Evolutionary conservation across 2,797 vertebrate species (phyloP), one percentile per base, ranked within the genome.

Genomic region (Halcyon badia): DNA sequence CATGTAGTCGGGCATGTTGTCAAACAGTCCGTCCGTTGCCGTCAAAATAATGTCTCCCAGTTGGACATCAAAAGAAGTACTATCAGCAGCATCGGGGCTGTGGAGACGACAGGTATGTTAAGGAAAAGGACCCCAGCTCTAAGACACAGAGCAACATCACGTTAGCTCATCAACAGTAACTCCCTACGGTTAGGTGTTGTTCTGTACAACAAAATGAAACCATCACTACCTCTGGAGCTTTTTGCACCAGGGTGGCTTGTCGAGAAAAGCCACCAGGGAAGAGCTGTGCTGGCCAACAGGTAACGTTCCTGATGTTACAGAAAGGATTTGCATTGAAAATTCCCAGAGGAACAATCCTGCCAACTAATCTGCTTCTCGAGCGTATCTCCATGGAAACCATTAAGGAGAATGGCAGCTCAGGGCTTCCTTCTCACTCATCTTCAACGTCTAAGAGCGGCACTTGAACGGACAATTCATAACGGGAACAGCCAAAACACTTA

Each of bases 1-100:
- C 99, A 99, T 99, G 94, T 99, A 99, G 97, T 99, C 99, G 5
- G 99, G 99, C 99, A 99, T 99, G 98, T 99, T 99, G 98, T 99
- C 99, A 51, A 99, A 99, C n/a, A 99, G 99, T 9, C 99, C 99
- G 2, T 99, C 99, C 4, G 99, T 99, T 10, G 99, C 99, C 0
- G 99, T 99, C 94, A 99, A 98, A 96, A 99, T 99, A 96, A 99
- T 99, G 97, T 99, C 99, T 71, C 99, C 99, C 8, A 99, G 98
- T 98, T 99, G 99, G 70, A 99, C 99, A 60, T 99, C 99, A 52
- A 99, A 99, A 78, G 99, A 99, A 2, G 99, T 99, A 94, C 99
- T 99, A 97, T 99, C 99, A 10, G 99, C 99, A 42, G 99, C 99
- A 4, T 99, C 99, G 0, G 99, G 99, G 97, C 99, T 99, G 98